These are phyloP conservation scores for Darevskia nairensis DNA, from an alignment of 2,797 vertebrate genomes.

Conservation along the genomic window DNA sequence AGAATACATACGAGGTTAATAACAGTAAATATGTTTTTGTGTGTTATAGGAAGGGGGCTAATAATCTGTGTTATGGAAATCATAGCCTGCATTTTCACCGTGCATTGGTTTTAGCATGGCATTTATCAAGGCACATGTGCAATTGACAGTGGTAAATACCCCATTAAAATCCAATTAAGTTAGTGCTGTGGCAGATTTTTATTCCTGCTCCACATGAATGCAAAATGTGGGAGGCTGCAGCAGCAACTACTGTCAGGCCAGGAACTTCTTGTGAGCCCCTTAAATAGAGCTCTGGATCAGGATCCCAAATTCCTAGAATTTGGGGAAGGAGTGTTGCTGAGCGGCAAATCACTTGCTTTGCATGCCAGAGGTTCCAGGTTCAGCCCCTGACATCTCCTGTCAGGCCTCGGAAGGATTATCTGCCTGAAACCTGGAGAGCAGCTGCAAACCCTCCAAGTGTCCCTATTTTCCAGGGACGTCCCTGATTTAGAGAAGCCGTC, in stretches of 20 bases:
- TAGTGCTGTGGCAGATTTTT: neutral
- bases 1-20: slow-evolving; percentile 9
- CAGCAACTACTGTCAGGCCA: neutral
- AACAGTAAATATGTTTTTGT: slow-evolving; percentile 18
- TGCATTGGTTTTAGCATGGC: neutral
- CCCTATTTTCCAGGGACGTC: too few relatives aligned
- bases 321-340: too few relatives aligned
- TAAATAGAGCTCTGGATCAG: neutral
- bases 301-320: neutral
- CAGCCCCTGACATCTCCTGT: too few relatives aligned
- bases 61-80: slow-evolving; percentile 17
- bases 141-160: neutral
- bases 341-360: too few relatives aligned
- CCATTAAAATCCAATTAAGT: neutral
- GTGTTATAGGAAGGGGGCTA: neutral
- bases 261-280: neutral
- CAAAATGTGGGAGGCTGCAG: neutral
- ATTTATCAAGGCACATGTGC: neutral
- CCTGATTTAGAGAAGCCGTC: too few relatives aligned
- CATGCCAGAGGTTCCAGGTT: too few relatives aligned
- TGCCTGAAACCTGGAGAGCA: too few relatives aligned
- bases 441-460: too few relatives aligned
- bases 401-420: too few relatives aligned
- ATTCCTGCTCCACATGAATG: neutral
- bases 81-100: neutral